A percentile compares a stretch with the other conserved stretches of the same genome.
Conservation (phyloP, 2,888 invertebrate genomes). For the Falcaria lacertinaria region DNA sequence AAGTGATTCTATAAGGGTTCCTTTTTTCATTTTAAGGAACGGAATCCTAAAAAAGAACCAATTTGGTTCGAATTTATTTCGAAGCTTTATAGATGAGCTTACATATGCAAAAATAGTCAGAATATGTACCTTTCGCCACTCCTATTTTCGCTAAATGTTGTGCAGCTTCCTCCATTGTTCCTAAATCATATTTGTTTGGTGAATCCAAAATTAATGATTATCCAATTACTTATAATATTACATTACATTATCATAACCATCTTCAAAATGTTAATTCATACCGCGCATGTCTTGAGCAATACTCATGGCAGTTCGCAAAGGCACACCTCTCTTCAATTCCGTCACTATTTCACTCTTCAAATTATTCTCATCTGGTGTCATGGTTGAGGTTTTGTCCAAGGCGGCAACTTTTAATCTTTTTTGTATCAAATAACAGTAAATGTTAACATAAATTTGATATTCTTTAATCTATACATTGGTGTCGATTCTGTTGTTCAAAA, state of each 20-base stretch:
- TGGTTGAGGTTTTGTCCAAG: not conserved
- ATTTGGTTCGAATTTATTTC: too few relatives aligned
- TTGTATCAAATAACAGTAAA: too few relatives aligned
- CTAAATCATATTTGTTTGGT: too few relatives aligned
- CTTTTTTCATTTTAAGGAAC: too few relatives aligned
- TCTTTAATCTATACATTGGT: too few relatives aligned
- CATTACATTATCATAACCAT: not conserved
- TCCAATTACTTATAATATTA: not conserved
- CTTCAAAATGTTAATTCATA: constrained; percentile 13
- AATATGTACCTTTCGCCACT: constrained; percentile 40
- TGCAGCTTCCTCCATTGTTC: constrained; percentile 40
- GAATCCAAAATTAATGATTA: too few relatives aligned
- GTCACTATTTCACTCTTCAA: constrained; percentile 35
- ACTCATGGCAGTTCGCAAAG: constrained; percentile 33
- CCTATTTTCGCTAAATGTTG: constrained; percentile 50
- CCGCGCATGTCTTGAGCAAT: constrained; percentile 32
- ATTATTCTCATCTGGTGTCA: constrained; percentile 25
- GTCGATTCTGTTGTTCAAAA: too few relatives aligned
- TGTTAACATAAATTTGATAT: too few relatives aligned
- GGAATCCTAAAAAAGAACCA: too few relatives aligned
- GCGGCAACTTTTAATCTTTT: not conserved
- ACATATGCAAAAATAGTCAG: too few relatives aligned
- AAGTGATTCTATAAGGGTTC: too few relatives aligned
- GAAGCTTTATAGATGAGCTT: too few relatives aligned
- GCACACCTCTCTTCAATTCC: constrained; percentile 43